Conservation (phyloP, 2,797 vertebrate genomes). For the Acomys russatus region DNA sequence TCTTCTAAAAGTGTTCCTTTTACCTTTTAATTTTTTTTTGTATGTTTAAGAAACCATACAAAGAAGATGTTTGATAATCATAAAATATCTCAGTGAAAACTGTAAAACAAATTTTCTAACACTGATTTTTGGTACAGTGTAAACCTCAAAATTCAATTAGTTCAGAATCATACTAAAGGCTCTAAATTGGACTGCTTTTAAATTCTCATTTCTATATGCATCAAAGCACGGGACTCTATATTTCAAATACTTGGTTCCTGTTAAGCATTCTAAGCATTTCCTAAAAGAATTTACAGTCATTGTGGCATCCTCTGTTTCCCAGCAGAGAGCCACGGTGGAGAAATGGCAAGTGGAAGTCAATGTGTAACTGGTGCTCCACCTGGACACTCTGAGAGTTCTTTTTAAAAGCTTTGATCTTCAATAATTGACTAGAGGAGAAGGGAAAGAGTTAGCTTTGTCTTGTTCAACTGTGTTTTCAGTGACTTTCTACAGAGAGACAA, state of each 20-base stretch:
- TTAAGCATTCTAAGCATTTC: not conserved
- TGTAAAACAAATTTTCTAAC: not conserved
- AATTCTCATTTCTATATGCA: not conserved
- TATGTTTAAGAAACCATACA: not conserved
- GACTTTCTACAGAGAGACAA: not conserved
- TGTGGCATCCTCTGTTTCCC: not conserved
- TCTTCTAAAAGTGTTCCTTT: not conserved
- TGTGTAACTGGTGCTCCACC: conserved; percentile 35
- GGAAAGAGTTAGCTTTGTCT: not conserved
- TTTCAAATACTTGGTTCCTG: not conserved
- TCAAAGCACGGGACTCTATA: not conserved
- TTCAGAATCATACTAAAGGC: not conserved
- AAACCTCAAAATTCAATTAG: not conserved
- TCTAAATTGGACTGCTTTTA: not conserved
- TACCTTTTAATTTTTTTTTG: conserved; percentile 15
- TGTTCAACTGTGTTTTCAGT: not conserved
- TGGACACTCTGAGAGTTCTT: conserved; percentile 10
- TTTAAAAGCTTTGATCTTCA: conserved; percentile 32
- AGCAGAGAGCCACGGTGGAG: not conserved
- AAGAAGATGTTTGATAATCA: conserved; percentile 10
- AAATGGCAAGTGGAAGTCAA: conserved; percentile 5
- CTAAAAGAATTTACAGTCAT: conserved; percentile 19
- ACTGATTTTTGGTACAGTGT: not conserved
- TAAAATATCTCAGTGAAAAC: conserved; percentile 27
- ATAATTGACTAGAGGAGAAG: not conserved